Evolutionary conservation across 2,797 vertebrate genomes (phyloP).

Genomic region (Pogoniulus pusillus): DNA sequence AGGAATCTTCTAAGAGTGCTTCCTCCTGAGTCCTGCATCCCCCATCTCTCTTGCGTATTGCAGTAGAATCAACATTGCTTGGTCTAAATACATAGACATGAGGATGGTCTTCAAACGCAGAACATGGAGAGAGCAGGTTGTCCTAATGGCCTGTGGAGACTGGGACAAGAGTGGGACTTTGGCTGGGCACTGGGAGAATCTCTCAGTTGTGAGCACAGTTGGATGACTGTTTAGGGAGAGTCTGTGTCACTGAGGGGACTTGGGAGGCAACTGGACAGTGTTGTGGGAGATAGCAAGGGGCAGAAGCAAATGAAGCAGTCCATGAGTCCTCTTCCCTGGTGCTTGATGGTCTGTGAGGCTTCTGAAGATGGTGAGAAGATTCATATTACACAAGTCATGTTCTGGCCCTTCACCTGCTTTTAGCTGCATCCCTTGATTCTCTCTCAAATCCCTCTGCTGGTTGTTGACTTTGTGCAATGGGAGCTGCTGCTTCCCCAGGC

Average conservation of each 20-base stretch:
- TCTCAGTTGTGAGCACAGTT: background rate
- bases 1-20: background rate
- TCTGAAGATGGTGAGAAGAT: background rate
- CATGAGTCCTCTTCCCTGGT: background rate
- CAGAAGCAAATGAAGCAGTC: background rate
- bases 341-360: background rate
- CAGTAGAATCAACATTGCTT: background rate
- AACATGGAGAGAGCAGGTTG: background rate
- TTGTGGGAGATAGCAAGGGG: background rate
- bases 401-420: background rate
- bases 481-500: background rate
- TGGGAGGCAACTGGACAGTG: background rate
- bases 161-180: background rate
- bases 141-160: background rate
- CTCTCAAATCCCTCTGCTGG: background rate
- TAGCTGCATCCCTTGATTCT: rapidly evolving
- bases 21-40: background rate
- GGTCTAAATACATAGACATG: background rate
- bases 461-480: background rate
- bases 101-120: background rate
- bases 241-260: background rate
- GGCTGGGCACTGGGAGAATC: background rate
- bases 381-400: rapidly evolving
- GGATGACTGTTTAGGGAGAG: background rate
- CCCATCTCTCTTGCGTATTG: background rate